phyloP scores from a whole-genome alignment of 2,113 vertebrate species.

The Melanerpes aurifrons region DNA sequence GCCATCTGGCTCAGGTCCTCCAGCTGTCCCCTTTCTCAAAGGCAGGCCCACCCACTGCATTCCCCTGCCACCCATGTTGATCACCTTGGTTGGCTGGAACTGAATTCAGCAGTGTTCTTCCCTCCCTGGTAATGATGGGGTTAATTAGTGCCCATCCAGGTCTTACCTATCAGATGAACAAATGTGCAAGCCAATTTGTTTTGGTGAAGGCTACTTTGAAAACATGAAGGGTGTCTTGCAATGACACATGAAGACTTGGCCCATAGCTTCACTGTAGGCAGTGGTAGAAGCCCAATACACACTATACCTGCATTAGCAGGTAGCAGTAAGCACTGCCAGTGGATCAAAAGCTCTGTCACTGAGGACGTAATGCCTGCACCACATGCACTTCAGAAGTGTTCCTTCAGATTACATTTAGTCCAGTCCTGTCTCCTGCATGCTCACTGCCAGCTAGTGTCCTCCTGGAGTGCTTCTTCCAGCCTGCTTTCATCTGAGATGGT shows the following conservation, averaged over 20 bases:
- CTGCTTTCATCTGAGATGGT: background rate
- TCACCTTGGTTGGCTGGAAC: background rate
- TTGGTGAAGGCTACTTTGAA: background rate
- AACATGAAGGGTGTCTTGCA: background rate
- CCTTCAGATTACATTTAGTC: background rate
- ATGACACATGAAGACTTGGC: background rate
- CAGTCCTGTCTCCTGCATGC: background rate
- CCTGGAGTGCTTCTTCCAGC: background rate
- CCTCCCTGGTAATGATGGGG: background rate
- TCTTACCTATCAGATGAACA: background rate
- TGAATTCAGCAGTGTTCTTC: background rate
- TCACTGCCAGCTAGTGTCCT: background rate
- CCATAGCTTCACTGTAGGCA: accelerated
- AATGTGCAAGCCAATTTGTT: background rate
- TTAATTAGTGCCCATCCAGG: background rate
- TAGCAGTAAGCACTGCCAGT: accelerated
- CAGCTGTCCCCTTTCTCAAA: background rate
- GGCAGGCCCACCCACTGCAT: accelerated
- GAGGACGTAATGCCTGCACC: background rate
- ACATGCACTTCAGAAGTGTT: background rate
- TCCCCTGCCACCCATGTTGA: accelerated
- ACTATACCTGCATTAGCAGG: accelerated
- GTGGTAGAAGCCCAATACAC: background rate
- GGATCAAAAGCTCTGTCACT: background rate
- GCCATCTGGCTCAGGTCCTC: background rate